Percentiles rank a stretch among this genome's conserved stretches.
Conservation (phyloP, 2,797 vertebrate species). For the Nyctalus aviator region DNA sequence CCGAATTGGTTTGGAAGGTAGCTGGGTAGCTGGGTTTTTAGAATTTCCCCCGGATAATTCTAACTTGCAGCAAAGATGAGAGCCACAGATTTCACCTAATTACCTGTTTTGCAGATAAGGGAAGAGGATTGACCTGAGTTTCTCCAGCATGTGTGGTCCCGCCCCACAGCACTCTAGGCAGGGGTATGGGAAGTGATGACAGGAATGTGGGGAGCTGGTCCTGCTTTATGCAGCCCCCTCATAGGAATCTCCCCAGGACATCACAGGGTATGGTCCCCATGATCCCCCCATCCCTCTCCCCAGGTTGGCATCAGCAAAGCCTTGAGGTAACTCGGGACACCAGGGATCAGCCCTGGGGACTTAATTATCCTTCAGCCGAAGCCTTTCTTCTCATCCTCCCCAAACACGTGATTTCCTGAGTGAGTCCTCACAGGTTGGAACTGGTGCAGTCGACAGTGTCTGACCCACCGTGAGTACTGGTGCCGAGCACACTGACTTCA, state of each 20-base stretch:
- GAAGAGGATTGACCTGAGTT: background rate
- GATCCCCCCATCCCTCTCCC: background rate
- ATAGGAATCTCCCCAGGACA: background rate
- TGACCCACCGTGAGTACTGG: accelerated
- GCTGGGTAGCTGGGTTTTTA: background rate
- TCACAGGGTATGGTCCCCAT: background rate
- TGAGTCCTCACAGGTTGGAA: constrained; percentile 2
- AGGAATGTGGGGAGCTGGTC: background rate
- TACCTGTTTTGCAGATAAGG: background rate
- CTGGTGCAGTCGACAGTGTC: background rate
- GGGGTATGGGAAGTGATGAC: background rate
- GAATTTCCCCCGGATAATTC: background rate
- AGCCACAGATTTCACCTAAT: background rate
- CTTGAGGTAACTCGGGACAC: background rate
- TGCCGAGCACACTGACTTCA: background rate
- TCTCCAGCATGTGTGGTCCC: background rate
- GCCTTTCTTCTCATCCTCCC: background rate
- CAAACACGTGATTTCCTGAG: constrained; percentile 20
- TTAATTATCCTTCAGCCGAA: constrained; percentile 19
- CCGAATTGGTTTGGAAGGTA: background rate
- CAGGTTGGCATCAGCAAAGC: background rate
- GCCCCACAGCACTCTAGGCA: background rate
- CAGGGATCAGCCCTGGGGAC: constrained; percentile 48
- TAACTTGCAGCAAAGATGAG: background rate
- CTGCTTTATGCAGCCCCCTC: background rate